Base-by-base conservation (phyloP, 1,140 invertebrate genomes). In the Ostrea edulis region DNA sequence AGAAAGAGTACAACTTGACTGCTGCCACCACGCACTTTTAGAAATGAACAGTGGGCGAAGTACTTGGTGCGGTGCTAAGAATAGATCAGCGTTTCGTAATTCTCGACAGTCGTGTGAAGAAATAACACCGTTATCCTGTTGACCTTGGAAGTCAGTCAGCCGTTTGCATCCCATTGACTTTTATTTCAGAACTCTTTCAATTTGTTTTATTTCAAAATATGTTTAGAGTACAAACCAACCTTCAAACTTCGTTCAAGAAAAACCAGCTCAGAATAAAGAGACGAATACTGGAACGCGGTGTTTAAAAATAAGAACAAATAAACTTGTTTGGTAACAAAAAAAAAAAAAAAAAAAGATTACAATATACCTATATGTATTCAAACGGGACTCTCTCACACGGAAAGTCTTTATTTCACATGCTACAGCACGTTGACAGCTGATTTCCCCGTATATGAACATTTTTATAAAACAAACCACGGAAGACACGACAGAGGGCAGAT, bases 51-150 rank as follows among this genome's bases (percentile, higher is more conserved):
- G 68, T 77, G 68, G 68, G 68, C 68, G 68, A 77, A 29, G 68
- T 77, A 29, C 68, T 77, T 77, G 8, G 25, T 25, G 68, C 25
- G 25, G 14, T 29, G 22, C 68, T 77, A 77, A 25, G 29, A 77
- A 77, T 77, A 77, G 68, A 77, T 77, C 68, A 77, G 8, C 12
- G 35, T 77, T 77, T 77, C 68, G 68, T 77, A 77, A 77, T 77
- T 35, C 68, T 25, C 68, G 29, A 25, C 68, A 77, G 68, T 35
- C 68, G 68, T 44, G 68, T 17, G 5, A 29, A 77, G 25, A 77
- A 62, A 17, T 62, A 62, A 77, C 68, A 29, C 14, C 29, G 68
- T 77, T 77, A 77, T 25, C 68, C 68, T 17, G 29, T 12, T 35
- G 68, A 14, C 68, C 68, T 77, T 77, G 68, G 25, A 35, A 77